Percentiles rank a stretch among this genome's conserved stretches.
phyloP scores from a whole-genome alignment of 2,113 vertebrate genomes.

The Dipodomys merriami region DNA sequence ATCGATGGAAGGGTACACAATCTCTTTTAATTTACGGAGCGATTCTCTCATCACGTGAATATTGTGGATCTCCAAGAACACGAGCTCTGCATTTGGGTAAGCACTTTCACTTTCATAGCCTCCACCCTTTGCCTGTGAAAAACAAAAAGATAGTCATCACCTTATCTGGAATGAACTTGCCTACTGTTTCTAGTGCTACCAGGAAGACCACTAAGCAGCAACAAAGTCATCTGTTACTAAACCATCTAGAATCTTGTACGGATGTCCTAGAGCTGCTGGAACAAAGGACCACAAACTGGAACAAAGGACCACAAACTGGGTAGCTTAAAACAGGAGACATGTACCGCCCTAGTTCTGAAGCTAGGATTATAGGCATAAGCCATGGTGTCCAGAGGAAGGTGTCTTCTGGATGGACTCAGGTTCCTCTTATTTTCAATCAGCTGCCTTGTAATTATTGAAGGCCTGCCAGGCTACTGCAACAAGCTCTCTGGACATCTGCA shows the following conservation, averaged over 20 bases:
- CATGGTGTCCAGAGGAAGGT: not conserved
- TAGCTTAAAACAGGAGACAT: not conserved
- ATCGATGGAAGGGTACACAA: conserved; percentile 94
- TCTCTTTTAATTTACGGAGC: conserved; percentile 95
- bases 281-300: not conserved
- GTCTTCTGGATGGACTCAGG: no score
- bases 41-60: conserved; percentile 99
- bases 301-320: not conserved
- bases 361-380: not conserved
- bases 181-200: not conserved
- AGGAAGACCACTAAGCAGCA: not conserved
- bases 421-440: not conserved
- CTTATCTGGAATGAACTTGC: not conserved
- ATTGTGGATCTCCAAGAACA: conserved; percentile 97
- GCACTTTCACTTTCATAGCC: conserved; percentile 95
- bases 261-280: not conserved
- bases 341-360: not conserved
- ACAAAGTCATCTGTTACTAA: not conserved
- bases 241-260: not conserved
- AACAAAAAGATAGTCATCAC: not conserved
- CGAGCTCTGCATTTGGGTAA: conserved; percentile 94
- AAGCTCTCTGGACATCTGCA: not conserved
- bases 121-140: conserved; percentile 93
- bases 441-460: not conserved
- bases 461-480: not conserved